Conservation (phyloP, 1,140 invertebrate species). For the Watersipora subatra region DNA sequence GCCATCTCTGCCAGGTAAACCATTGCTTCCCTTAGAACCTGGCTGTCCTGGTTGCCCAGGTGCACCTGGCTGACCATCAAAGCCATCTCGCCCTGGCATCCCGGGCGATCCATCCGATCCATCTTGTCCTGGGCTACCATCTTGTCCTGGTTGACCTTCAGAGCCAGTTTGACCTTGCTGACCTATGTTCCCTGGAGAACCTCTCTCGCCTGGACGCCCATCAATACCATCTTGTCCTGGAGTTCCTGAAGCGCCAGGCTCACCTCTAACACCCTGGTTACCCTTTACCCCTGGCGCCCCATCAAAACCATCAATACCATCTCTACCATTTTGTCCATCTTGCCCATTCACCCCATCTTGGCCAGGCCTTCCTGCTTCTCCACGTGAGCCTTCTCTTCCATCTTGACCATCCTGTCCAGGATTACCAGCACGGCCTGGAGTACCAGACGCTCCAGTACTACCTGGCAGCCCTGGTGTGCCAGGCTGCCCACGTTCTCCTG, state of each 20-base stretch:
- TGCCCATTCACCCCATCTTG: not conserved
- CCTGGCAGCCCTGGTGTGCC: not conserved
- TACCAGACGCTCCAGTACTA: not conserved
- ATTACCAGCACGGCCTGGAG: not conserved
- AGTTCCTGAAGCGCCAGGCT: not conserved
- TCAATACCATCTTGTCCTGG: not conserved
- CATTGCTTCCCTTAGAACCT: conserved; percentile 16
- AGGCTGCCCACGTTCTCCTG: not conserved
- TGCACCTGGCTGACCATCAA: not conserved
- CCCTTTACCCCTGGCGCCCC: not conserved
- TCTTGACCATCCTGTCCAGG: not conserved
- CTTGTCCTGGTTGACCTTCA: conserved; percentile 23
- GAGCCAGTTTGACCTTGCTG: conserved; percentile 56
- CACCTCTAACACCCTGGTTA: not conserved
- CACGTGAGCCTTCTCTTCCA: not conserved
- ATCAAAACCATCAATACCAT: not conserved
- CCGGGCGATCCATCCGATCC: conserved; percentile 49
- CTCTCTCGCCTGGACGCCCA: conserved; percentile 18
- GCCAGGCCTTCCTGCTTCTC: not conserved
- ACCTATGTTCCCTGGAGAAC: conserved; percentile 43
- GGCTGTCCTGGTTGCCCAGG: conserved; percentile 12
- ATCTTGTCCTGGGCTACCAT: conserved; percentile 21
- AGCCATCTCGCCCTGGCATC: not conserved
- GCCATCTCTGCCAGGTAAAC: conserved; percentile 57
- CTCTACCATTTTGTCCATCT: not conserved